Percentiles rank a stretch among this genome's conserved stretches.
Evolutionary conservation across 2,888 invertebrate species (phyloP).

Genomic region (Graphium colonna): DNA sequence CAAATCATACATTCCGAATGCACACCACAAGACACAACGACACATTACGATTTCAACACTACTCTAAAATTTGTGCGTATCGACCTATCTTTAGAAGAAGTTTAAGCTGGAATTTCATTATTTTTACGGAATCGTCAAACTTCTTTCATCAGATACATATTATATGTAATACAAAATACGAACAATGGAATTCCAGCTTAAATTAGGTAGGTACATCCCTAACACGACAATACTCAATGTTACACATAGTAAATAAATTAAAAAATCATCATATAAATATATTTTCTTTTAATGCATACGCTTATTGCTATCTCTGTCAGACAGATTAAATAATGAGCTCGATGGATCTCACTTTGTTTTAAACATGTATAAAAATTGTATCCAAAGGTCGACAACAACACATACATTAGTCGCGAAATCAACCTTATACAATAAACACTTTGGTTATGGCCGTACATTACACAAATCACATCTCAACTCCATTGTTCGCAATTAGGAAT

Average conservation of each 20-base stretch:
- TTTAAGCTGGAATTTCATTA: constrained; percentile 34
- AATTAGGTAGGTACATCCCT: constrained; percentile 25
- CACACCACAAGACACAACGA: constrained; percentile 36
- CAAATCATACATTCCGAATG: constrained; percentile 29
- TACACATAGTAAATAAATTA: constrained; percentile 47
- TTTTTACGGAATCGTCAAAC: too few species aligned
- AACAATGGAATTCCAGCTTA: constrained; percentile 16
- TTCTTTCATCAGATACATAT: too few species aligned
- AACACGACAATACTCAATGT: constrained; percentile 36
- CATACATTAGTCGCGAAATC: constrained; percentile 8
- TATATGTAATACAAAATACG: too few species aligned
- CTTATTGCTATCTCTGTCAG: constrained; percentile 76
- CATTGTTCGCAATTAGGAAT: constrained; percentile 6
- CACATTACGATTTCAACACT: constrained; percentile 51
- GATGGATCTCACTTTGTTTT: constrained; percentile 57
- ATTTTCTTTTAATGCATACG: constrained; percentile 46
- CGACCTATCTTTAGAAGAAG: constrained; percentile 51
- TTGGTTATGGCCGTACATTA: constrained; percentile 10
- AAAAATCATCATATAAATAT: constrained; percentile 42
- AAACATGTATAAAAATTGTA: constrained; percentile 51
- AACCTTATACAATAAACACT: constrained; percentile 9
- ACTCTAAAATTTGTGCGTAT: constrained; percentile 77
- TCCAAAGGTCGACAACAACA: constrained; percentile 41
- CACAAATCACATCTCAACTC: background rate
- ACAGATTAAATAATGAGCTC: constrained; percentile 71